Percentiles rank a stretch among this genome's conserved stretches.
Conservation (phyloP, 2,888 invertebrate genomes). For the Erpobdella octoculata region DNA sequence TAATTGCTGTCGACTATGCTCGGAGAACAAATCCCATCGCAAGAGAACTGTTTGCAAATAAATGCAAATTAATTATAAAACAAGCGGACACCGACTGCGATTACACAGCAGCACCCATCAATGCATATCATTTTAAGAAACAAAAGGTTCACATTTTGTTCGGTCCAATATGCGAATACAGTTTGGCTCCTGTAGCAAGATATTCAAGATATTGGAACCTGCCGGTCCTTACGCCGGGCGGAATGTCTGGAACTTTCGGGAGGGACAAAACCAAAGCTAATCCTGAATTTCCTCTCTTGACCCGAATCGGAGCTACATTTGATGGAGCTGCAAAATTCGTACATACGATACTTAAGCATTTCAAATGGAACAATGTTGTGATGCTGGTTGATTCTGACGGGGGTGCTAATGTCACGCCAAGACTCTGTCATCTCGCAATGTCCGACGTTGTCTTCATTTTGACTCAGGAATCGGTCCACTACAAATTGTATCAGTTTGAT, state of each 20-base stretch:
- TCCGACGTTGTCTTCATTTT: constrained; percentile 33
- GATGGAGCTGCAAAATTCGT: constrained; percentile 32
- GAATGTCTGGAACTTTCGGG: constrained; percentile 46
- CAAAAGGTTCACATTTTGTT: constrained; percentile 41
- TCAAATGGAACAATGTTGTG: constrained; percentile 26
- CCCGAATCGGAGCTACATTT: constrained; percentile 49
- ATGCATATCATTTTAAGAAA: constrained; percentile 43
- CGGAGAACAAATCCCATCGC: constrained; percentile 11
- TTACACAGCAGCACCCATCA: constrained; percentile 37
- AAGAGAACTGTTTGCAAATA: constrained; percentile 25
- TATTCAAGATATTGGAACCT: constrained; percentile 84
- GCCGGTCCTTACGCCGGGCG: constrained; percentile 68
- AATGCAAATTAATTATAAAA: constrained; percentile 28
- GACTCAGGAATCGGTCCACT: constrained; percentile 8
- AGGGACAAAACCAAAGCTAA: constrained; percentile 38
- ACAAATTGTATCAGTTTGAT: constrained; percentile 27
- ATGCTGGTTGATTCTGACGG: constrained; percentile 30
- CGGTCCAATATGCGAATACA: constrained; percentile 56
- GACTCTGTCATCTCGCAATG: constrained; percentile 36
- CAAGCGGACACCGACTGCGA: constrained; percentile 38
- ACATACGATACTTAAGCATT: constrained; percentile 3
- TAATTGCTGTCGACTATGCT: constrained; percentile 34
- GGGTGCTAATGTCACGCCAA: constrained; percentile 21
- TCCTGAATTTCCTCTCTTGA: constrained; percentile 61
- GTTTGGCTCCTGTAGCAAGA: constrained; percentile 77